Evolutionary conservation across 2,797 vertebrate genomes (phyloP).

Genomic region (Pteropus rufus): DNA sequence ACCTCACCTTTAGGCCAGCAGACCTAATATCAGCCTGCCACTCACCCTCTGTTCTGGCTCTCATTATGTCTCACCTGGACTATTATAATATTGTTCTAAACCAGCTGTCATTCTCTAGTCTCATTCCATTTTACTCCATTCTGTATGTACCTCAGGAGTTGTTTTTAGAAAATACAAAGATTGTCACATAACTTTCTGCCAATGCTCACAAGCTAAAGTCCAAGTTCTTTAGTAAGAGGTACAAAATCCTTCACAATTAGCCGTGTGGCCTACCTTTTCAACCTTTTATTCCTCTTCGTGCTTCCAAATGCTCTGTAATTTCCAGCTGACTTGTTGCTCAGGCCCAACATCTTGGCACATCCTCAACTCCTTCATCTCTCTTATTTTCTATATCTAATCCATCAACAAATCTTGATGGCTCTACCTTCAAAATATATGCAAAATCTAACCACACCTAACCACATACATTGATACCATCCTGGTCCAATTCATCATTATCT

Average conservation of each 20-base stretch:
- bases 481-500: not conserved
- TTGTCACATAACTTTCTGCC: not conserved
- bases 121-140: not conserved
- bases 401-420: not conserved
- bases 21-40: not conserved
- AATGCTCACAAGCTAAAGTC: not conserved
- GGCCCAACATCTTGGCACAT: not conserved
- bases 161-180: conserved; percentile 6
- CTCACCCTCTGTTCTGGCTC: not conserved
- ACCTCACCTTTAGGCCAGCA: not conserved
- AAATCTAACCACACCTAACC: not conserved
- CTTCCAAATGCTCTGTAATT: not conserved
- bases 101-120: not conserved
- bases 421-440: not conserved
- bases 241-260: not conserved
- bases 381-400: not conserved
- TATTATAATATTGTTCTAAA: not conserved
- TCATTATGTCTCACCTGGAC: not conserved
- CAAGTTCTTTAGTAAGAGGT: not conserved
- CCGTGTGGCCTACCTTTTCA: not conserved
- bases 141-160: not conserved
- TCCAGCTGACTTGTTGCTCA: not conserved
- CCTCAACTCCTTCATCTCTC: not conserved
- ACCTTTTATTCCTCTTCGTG: not conserved
- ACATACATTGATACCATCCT: not conserved